Evolutionary conservation across 1,140 invertebrate species (phyloP).

Genomic region (Heliconius hewitsoni): DNA sequence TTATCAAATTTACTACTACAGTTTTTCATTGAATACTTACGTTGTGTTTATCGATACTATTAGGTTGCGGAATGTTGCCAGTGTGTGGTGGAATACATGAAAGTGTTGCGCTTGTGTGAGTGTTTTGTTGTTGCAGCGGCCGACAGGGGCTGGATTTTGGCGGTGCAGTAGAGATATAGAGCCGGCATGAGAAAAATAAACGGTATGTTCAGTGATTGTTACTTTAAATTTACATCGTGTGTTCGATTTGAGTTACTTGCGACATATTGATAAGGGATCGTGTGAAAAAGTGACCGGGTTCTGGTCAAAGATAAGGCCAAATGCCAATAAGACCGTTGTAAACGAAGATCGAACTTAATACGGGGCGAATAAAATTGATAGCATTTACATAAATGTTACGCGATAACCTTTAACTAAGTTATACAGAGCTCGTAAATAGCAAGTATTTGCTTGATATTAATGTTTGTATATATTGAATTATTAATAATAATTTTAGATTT

Average conservation of each 20-base stretch:
- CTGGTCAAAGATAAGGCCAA: constrained; percentile 48
- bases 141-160: constrained; percentile 72
- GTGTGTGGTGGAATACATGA: constrained; percentile 61
- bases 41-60: constrained; percentile 35
- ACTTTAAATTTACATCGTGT: not conserved
- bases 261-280: constrained; percentile 47
- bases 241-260: constrained; percentile 9
- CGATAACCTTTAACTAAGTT: constrained; percentile 37
- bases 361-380: constrained; percentile 44
- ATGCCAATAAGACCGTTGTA: constrained; percentile 38
- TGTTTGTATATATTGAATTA: not conserved
- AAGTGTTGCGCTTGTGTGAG: constrained; percentile 64
- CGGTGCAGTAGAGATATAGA: constrained; percentile 69
- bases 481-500: not conserved
- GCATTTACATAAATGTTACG: constrained; percentile 30
- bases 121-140: constrained; percentile 73
- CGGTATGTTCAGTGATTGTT: constrained; percentile 53
- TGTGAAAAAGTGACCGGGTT: constrained; percentile 51
- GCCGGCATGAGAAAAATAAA: constrained; percentile 78
- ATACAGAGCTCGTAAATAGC: constrained; percentile 16
- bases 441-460: constrained; percentile 17
- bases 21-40: constrained; percentile 35
- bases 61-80: constrained; percentile 41
- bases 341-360: constrained; percentile 40
- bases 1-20: constrained; percentile 57